Percentiles rank a stretch among this genome's conserved stretches.
Conservation (phyloP, 2,113 vertebrate genomes). For the Pseudorhombus dupliciocellatus region DNA sequence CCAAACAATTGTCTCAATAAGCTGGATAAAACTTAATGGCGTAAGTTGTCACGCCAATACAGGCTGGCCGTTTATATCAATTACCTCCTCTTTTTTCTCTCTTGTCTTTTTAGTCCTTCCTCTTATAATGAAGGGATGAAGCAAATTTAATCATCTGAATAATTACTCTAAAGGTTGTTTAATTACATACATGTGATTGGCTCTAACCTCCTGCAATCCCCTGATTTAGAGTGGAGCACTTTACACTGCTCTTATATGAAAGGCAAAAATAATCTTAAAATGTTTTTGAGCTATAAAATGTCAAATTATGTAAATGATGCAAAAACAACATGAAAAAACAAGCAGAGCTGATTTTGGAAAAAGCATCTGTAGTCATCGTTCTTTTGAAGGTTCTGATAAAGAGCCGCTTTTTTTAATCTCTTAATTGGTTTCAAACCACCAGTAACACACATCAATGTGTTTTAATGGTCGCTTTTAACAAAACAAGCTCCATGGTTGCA, state of each 20-base stretch:
- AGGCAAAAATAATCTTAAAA: slow-evolving; percentile 7
- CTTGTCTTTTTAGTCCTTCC: neutral
- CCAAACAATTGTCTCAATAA: too few relatives aligned
- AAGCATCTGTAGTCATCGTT: neutral
- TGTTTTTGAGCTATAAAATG: neutral
- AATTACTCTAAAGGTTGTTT: too few relatives aligned
- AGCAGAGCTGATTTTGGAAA: neutral
- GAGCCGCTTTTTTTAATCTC: slow-evolving; percentile 28
- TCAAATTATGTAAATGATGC: neutral
- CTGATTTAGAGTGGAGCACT: neutral
- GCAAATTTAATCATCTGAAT: too few relatives aligned
- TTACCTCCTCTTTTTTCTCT: neutral
- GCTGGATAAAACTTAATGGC: too few relatives aligned
- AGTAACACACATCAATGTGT: slow-evolving; percentile 49
- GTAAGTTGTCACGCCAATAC: too few relatives aligned
- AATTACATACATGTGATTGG: too few relatives aligned
- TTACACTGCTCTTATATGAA: neutral
- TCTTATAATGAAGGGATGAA: neutral
- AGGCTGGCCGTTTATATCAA: too few relatives aligned
- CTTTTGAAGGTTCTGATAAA: slow-evolving; percentile 25
- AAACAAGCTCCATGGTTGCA: slow-evolving; percentile 38
- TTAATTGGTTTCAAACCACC: slow-evolving; percentile 49
- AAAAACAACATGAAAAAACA: neutral
- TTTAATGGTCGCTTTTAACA: slow-evolving; percentile 38
- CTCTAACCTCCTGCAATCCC: too few relatives aligned